phyloP scores from a whole-genome alignment of 2,888 invertebrate species.

The Alcis repandata region DNA sequence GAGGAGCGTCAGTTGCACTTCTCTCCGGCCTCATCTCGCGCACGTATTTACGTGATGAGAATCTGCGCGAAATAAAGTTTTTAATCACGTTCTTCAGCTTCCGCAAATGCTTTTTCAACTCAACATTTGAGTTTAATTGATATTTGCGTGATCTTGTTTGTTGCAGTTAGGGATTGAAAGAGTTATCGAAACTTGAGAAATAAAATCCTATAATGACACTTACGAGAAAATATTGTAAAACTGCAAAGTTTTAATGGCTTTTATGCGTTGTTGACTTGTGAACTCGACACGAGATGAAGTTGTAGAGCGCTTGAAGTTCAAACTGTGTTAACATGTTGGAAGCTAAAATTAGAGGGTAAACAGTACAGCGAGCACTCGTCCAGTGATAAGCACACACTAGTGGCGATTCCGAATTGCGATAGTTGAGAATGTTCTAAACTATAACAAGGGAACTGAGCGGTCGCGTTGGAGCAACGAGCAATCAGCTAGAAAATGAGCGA shows the following conservation, averaged over 20 bases:
- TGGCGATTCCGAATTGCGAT: slow-evolving; percentile 46
- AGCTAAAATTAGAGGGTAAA: slow-evolving; percentile 74
- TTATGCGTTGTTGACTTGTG: slow-evolving; percentile 46
- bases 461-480: slow-evolving; percentile 58
- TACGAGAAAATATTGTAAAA: slow-evolving; percentile 33
- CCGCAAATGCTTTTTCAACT: slow-evolving; percentile 44
- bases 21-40: slow-evolving; percentile 45
- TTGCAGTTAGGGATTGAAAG: slow-evolving; percentile 14
- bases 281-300: slow-evolving; percentile 56
- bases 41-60: slow-evolving; percentile 55
- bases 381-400: slow-evolving; percentile 60
- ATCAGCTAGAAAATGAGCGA: slow-evolving; percentile 18
- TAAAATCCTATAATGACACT: slow-evolving; percentile 17
- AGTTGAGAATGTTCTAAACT: slow-evolving; percentile 53
- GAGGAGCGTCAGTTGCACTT: slow-evolving; percentile 69
- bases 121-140: slow-evolving; percentile 39
- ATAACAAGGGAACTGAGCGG: slow-evolving; percentile 68
- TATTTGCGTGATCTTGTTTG: slow-evolving; percentile 31
- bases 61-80: slow-evolving; percentile 47
- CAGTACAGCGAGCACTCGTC: slow-evolving; percentile 57
- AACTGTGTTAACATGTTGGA: slow-evolving; percentile 62
- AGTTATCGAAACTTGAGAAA: slow-evolving; percentile 16
- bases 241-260: slow-evolving; percentile 40
- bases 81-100: slow-evolving; percentile 45
- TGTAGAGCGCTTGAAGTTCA: slow-evolving; percentile 53